These are phyloP conservation scores for Argyresthia goedartella DNA, from an alignment of 2,888 invertebrate species.

Conservation along the genomic window DNA sequence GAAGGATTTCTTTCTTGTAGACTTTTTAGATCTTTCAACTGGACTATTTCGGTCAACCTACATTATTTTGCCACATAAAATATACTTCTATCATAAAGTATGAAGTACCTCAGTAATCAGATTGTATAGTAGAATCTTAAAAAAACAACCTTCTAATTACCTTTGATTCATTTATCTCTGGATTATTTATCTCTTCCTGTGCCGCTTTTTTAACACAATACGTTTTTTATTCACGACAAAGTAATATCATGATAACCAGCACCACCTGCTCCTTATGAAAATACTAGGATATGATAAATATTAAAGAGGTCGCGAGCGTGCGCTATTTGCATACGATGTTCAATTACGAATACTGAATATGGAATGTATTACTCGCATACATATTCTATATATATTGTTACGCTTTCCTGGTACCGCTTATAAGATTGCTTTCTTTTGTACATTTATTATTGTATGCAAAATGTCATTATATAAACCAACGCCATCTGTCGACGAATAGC, in stretches of 20 bases:
- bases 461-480: slow-evolving; percentile 16
- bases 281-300: slow-evolving; percentile 53
- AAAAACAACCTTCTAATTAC: too few species aligned
- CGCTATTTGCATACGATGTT: slow-evolving; percentile 59
- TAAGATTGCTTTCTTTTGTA: too few species aligned
- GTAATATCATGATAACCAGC: neutral
- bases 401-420: slow-evolving; percentile 27
- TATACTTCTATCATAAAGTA: too few species aligned
- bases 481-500: slow-evolving; percentile 57
- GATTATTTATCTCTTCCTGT: too few species aligned
- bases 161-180: too few species aligned
- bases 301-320: slow-evolving; percentile 46
- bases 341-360: slow-evolving; percentile 57
- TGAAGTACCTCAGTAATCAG: too few species aligned
- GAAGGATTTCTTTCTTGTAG: too few species aligned
- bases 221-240: neutral
- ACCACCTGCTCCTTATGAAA: slow-evolving; percentile 43
- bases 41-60: too few species aligned
- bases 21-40: too few species aligned
- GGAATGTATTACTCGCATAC: slow-evolving; percentile 39
- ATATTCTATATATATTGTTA: slow-evolving; percentile 41
- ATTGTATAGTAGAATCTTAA: too few species aligned
- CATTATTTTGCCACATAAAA: too few species aligned
- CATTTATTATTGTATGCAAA: too few species aligned
- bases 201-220: neutral